Evolutionary conservation across 2,888 invertebrate genomes (phyloP), one percentile per base, ranked within the genome.

Genomic region (Chamaedrilus cognettii): DNA sequence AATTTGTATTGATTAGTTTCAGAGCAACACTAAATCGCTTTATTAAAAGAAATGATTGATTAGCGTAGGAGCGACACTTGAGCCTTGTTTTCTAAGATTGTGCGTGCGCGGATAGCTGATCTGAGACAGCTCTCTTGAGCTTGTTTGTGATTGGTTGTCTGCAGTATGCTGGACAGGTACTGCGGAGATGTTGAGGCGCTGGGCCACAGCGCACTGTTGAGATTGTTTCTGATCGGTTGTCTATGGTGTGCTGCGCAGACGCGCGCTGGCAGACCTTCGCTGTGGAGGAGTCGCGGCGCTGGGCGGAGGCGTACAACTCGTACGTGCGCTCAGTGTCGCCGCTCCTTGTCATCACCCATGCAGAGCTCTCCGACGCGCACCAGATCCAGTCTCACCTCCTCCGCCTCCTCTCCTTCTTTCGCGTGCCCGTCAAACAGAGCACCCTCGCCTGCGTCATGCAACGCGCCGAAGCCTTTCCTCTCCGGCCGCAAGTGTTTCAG

Each of bases 361-460:
- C 11, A 7, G 55, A 52, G 55, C 55, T 52, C 26, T 15, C 19
- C 11, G 26, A 52, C 26, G 11, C 11, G 19, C 11, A 42, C 11
- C 42, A 42, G 19, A 42, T 42, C 19, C 15, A 52, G 26, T 19
- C 15, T 23, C 7, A 23, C 28, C 55, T 52, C 55, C 28, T 52
- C 19, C 11, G 26, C 15, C 26, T 52, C 28, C 5, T 11, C 55
- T 19, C 5, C 55, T 52, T 52, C 55, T 52, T 52, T 23, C 11
- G 28, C 7, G 55, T 52, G 11, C 55, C 55, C 23, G 55, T 52
- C 28, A 52, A 52, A 23, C 55, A 52, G 55, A 52, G 55, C 28
- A 26, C 55, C 5, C 19, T 52, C 11, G 15, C 7, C 11, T 52
- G 55, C 55, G 55, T 52, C 11, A 26, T 52, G 55, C 15, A 52